phyloP scores from a whole-genome alignment of 2,888 invertebrate species.

The Eupsilia transversa region DNA sequence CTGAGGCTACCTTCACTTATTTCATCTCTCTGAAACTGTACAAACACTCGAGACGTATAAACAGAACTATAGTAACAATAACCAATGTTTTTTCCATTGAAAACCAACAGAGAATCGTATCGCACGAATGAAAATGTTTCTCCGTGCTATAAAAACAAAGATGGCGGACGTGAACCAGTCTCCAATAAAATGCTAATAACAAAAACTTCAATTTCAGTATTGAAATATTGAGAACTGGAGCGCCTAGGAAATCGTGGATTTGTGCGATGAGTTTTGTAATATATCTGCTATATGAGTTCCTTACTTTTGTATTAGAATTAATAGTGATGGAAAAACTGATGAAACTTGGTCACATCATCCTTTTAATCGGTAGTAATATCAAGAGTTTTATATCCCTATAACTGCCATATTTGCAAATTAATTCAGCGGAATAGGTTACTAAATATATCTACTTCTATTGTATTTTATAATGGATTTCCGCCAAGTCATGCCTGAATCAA shows the following conservation, averaged over 20 bases:
- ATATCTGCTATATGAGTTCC: slow-evolving; percentile 3
- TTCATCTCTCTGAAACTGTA: not conserved
- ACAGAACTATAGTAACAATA: not conserved
- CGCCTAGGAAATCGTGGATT: slow-evolving; percentile 17
- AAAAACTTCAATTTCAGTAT: slow-evolving; percentile 62
- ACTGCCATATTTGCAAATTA: no score
- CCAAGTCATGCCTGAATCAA: no score
- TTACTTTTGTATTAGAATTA: no score
- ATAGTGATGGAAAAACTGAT: not conserved
- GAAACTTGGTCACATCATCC: not conserved
- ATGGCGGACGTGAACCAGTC: slow-evolving; percentile 16
- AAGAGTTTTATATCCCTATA: no score
- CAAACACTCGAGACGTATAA: not conserved
- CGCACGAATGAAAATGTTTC: slow-evolving; percentile 24
- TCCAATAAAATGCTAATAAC: slow-evolving; percentile 65
- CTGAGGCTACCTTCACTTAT: not conserved
- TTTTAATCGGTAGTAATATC: no score
- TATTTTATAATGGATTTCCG: no score
- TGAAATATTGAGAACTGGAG: slow-evolving; percentile 54
- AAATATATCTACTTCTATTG: no score
- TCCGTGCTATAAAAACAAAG: slow-evolving; percentile 40
- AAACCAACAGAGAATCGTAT: slow-evolving; percentile 26
- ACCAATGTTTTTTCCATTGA: not conserved
- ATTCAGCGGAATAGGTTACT: no score
- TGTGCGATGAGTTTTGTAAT: slow-evolving; percentile 8